Base-by-base conservation (phyloP, 2,888 invertebrate species). In the Epirrita christyi region DNA sequence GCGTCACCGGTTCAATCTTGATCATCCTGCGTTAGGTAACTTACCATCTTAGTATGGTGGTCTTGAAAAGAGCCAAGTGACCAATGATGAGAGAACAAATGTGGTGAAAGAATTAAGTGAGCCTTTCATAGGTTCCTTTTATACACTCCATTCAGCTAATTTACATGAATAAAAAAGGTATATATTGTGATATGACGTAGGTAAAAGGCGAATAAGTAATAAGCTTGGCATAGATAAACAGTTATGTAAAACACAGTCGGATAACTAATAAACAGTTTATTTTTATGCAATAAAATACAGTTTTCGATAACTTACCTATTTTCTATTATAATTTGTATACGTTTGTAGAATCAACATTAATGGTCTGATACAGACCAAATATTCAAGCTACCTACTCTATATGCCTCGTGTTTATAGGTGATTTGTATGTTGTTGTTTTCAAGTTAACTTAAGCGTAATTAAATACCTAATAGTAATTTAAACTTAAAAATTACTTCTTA, bases 291-390 rank as follows among this genome's bases (percentile, higher is more conserved):
- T 62, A 67, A 66, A 63, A 67, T 71, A 73, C 68, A 73, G 59
- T 70, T 63, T 55, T 48, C 45, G 36, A 48, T 56, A 59, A 42
- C 49, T 21, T 41, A 34, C 38, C 53, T 59, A 55, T 51, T 54
- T 61, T 49, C 45, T 55, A 59, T 41, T 46, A 46, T 43, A 34
- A 49, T 58, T 56, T 62, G 55, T 58, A 61, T 36, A 63, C 32
- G 52, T 61, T 60, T 61, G 59, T 58, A 56, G 58, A 60, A 64
- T 53, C 56, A 63, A 57, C 59, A 64, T 66, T 73, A 67, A 76
- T 81, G 84, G 81, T 90, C 90, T 90, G 90, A 90, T 90, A 86
- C 90, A 91, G 90, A 90, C 82, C 88, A 86, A 78, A 72, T 11
- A 63, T 64, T 50, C 32, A 48, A 59, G 28, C 42, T 49, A 60